Evolutionary conservation across 35 echinoderm and acorn worm species (phyloP), one percentile per base, ranked within the genome.

Genomic region (Acanthaster planci): DNA sequence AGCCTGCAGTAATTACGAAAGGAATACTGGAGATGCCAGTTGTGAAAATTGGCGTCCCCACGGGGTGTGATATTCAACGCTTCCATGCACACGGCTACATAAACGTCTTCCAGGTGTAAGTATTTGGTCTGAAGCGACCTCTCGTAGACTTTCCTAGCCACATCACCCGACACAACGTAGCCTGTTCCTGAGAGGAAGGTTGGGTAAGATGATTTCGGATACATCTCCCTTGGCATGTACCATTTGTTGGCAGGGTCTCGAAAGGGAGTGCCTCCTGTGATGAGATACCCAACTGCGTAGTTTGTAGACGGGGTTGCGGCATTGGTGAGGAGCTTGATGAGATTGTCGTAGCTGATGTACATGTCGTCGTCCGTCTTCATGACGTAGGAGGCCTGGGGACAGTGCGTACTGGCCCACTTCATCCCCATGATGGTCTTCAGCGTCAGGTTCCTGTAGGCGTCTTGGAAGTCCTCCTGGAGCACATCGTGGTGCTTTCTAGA

Each of bases 301-400:
- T 93, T 89, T 19, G 81, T 64, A 27, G 36, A 31, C 42, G 91
- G 86, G 14, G 78, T 30, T 12, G 82, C 29, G 8, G 51, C 38
- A n/a, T 23, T 60, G 7, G 80, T 34, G 1, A 97, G 72, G 56
- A 78, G 55, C 34, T 84, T 76, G 30, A 97, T 27, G 0, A 97
- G 22, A 52, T 85, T 89, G 58, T 40, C 79, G 51, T 92, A 92
- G 30, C 52, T 55, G 36, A 97, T 27, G 55, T 76, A 92, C 15
- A 78, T 55, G 77, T 93, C 92, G 38, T 93, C 92, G 58, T 93
- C 92, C 12, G 89, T 89, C 78, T 93, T 93, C 55, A 93, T 85
- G 53, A 85, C 76, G 55, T 85, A 93, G 31, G 14, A 76, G 17
- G 81, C 82, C 12, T 88, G 89, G 0, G 87, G 82, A 32, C 92